Evolutionary conservation across 2,113 vertebrate genomes (phyloP).

Genomic region (Ancistrus triradiatus): DNA sequence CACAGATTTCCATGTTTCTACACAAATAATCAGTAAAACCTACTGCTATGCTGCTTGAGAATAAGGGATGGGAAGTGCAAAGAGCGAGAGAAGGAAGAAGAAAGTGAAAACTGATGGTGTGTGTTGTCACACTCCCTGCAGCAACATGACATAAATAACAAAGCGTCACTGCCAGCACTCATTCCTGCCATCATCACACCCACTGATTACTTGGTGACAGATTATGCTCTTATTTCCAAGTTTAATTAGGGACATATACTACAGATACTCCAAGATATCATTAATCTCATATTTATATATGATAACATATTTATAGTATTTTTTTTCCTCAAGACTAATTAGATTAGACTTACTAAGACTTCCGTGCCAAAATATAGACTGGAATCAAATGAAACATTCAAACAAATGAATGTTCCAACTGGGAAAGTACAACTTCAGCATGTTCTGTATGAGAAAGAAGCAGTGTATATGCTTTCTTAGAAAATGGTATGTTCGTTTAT

Average conservation of each 20-base stretch:
- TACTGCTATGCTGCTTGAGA: neutral
- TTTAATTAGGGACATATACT: slow-evolving; percentile 16
- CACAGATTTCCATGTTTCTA: slow-evolving; percentile 8
- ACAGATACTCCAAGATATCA: neutral
- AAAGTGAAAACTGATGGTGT: slow-evolving; percentile 11
- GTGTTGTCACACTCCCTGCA: slow-evolving; percentile 9
- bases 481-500: neutral
- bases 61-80: neutral
- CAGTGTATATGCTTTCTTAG: neutral
- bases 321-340: too few species aligned
- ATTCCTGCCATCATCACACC: slow-evolving; percentile 19
- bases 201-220: slow-evolving; percentile 8
- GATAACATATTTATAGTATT: too few species aligned
- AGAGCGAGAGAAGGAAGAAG: slow-evolving; percentile 6
- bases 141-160: slow-evolving; percentile 25
- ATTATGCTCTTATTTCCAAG: slow-evolving; percentile 16
- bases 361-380: too few species aligned
- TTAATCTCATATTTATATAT: too few species aligned
- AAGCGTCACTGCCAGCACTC: neutral
- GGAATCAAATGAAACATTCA: too few species aligned
- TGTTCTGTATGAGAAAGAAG: neutral
- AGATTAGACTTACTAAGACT: too few species aligned
- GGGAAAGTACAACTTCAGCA: neutral
- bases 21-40: neutral
- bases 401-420: too few species aligned